These are phyloP conservation scores for Dolichotis patagonum DNA, from an alignment of 2,113 vertebrate genomes.

Conservation along the genomic window DNA sequence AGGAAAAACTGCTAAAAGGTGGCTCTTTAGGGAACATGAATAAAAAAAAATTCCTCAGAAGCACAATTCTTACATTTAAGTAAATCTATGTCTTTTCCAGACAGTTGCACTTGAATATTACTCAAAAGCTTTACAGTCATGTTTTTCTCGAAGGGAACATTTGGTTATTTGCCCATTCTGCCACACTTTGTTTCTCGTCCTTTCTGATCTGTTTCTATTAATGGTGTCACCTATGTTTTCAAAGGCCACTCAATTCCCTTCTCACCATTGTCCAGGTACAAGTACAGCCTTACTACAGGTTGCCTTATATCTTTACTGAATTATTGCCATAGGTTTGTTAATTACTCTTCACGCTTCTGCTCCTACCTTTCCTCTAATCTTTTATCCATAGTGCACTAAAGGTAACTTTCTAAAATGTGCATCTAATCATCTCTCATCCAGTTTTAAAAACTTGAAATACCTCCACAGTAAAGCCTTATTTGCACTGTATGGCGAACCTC, in stretches of 20 bases:
- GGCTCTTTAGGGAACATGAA: not conserved
- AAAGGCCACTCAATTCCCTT: not conserved
- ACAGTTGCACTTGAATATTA: not conserved
- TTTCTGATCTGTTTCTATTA: not conserved
- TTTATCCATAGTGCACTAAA: not conserved
- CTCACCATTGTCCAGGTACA: not conserved
- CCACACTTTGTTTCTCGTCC: not conserved
- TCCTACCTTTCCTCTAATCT: not conserved
- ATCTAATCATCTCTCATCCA: not conserved
- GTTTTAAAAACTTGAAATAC: not conserved
- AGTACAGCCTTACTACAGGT: not conserved
- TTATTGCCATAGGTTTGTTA: not conserved
- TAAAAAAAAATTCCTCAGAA: not conserved
- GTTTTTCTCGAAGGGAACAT: not conserved
- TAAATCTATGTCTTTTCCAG: not conserved
- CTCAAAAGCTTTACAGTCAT: not conserved
- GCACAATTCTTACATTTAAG: not conserved
- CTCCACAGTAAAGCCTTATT: slow-evolving; percentile 14
- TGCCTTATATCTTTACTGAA: not conserved
- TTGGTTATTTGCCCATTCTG: not conserved
- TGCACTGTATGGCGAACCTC: not conserved
- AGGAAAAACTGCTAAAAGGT: not conserved
- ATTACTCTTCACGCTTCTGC: not conserved
- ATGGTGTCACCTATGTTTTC: not conserved
- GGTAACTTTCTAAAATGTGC: not conserved